Base-by-base conservation (phyloP, 2,113 vertebrate genomes). In the Agapornis roseicollis region DNA sequence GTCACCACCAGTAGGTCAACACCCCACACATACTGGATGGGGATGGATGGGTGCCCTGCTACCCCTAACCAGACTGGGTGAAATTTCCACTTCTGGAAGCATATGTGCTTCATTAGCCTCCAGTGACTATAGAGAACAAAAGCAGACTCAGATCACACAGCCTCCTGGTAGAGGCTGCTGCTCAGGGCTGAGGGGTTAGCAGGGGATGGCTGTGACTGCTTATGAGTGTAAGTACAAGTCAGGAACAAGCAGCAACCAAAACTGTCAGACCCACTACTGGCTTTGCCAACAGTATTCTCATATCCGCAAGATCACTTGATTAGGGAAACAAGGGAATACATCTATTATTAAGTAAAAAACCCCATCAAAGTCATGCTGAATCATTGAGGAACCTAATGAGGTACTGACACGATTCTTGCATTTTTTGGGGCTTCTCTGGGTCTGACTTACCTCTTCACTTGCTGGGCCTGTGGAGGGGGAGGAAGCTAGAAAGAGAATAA, bases 111-210 rank as follows among this genome's bases (percentile, higher is more conserved):
- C 63, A 12, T 23, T 63, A 71, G 35, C 33, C 35, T 72, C 23
- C 53, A 27, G 66, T 3, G 28, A 78, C 35, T 15, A 14, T 11
- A 71, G 47, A 46, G 39, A 16, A 42, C 15, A 65, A 69, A 64
- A 88, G 52, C 31, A 85, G 47, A 33, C 37, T 50, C 52, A 6
- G 83, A 47, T n/a, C 29, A 39, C 28, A 53, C 18, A 31, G 35
- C 0, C 6, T 8, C 9, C 41, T 3, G 0, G 1, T 2, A 1
- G 83, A 63, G 22, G 29, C 6, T 56, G 27, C 52, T 55, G 25
- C 60, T 56, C 3, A 2, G 24, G 7, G 9, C 49, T 56, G 37
- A 58, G 0, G 53, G 24, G 11, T 29, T 29, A 28, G 11, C 52
- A 79, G 56, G 39, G 27, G 18, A 19, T 64, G 37, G 13, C 56